Base-by-base conservation (phyloP, 2,797 vertebrate species). In the Centropyge bicolor region DNA sequence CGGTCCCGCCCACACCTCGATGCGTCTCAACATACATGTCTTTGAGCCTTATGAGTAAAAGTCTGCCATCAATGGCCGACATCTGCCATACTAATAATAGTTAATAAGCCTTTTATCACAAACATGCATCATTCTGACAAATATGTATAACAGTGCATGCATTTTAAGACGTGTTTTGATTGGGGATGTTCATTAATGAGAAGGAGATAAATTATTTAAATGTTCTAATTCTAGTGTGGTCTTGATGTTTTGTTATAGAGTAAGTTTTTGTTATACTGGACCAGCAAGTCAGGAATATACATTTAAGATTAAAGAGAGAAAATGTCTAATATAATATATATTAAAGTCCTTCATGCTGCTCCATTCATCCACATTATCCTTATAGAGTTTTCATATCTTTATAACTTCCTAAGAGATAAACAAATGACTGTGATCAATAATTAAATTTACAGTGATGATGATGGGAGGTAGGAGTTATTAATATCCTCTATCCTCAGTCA, bases 271-370 rank as follows among this genome's bases (percentile, higher is more conserved):
- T 35, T 20, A 10, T 35, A 46, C 40, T 38, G 36, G 72, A 56
- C 22, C 16, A 41, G 60, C 19, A 51, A 51, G 13, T 41, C 19
- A 35, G 45, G 19, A 45, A 61, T 27, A 46, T 48, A 55, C 41
- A 69, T 72, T 54, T 46, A n/a, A 62, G 36, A 70, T 70, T 54
- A 64, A 70, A 59, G 40, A 57, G 20, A 55, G 78, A 63, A 74
- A 51, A 68, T 57, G 16, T 75, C 9, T 71, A 46, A 76, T 31
- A 76, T 31, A 78, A 69, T 66, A 80, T 64, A 68, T 63, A 67
- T 70, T 51, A 36, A 60, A 80, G 19, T 2, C 31, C 11, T 52
- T 54, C 31, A 14, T 64, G 36, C 67, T 24, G 13, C 52, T 43
- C 24, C 4, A 64, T 78, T 75, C 38, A 60, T 46, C 70, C 19